Evolutionary conservation across 2,113 vertebrate genomes (phyloP).

Genomic region (Heterochromis multidens): DNA sequence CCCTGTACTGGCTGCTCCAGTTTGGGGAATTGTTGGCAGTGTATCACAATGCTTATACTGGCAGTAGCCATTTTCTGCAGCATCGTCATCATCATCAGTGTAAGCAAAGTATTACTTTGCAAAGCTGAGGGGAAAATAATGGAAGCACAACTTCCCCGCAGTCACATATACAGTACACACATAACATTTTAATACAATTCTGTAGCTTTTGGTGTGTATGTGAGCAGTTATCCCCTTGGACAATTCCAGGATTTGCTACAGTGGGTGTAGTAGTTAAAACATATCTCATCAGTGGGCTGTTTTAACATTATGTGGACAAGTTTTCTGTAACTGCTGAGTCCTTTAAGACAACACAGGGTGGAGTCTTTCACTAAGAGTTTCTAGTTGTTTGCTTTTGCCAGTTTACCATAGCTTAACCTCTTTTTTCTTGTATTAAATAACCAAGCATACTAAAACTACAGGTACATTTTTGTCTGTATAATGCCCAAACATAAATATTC

Average conservation of each 20-base stretch:
- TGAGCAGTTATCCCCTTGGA: neutral
- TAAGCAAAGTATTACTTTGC: neutral
- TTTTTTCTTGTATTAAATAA: neutral
- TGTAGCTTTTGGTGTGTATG: neutral
- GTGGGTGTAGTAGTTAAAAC: neutral
- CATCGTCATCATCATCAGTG: constrained; percentile 15
- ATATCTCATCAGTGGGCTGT: neutral
- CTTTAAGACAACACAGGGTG: neutral
- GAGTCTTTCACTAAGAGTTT: neutral
- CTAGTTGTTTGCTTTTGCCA: neutral
- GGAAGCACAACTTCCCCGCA: neutral
- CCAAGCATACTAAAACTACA: accelerated
- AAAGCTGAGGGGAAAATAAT: neutral
- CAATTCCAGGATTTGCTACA: neutral
- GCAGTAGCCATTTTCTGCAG: constrained; percentile 47
- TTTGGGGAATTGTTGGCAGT: constrained; percentile 60
- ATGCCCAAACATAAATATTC: neutral
- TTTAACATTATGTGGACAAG: neutral
- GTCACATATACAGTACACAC: neutral
- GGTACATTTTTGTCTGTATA: neutral
- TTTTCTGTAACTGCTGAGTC: neutral
- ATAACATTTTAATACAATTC: neutral
- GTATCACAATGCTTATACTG: constrained; percentile 42
- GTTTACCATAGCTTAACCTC: neutral
- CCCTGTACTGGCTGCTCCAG: constrained; percentile 39